Evolutionary conservation across 2,888 invertebrate genomes (phyloP), one percentile per base, ranked within the genome.

Genomic region (Cataglyphis livida): DNA sequence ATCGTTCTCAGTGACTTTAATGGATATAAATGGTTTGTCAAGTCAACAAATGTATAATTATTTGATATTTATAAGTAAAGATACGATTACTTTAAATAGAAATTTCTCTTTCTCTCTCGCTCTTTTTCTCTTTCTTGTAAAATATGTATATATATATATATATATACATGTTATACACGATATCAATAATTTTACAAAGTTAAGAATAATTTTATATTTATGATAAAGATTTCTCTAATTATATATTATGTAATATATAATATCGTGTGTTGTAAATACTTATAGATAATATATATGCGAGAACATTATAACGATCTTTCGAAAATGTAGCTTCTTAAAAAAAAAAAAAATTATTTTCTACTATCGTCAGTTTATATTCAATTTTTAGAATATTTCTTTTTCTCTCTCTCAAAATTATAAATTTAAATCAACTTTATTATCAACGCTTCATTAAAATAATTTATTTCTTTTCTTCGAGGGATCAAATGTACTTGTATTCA

Each of bases 1-100:
- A 7, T 28, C 66, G 32, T 78, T 25, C 9, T 41, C 28, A 2
- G 25, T n/a, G 3, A n/a, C 15, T 38, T 66, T 32, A 44, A 28
- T 57, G 28, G 44, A 54, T 44, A 57, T 15, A 35, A 5, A 41
- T n/a, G 6, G 10, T 32, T 12, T 21, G 21, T 28, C 10, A 57
- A 66, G 15, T 38, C 75, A 38, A 57, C 57, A 25, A 71, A 71
- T 71, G 57, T 48, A 51, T n/a, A 51, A 71, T 71, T 32, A 25
- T 51, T 64, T 62, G 62, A 41, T 44, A 35, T 41, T 21, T 18
- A 21, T 6, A 4, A 25, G 1, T 74, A 62, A 48, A 35, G 35
- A 62, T n/a, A 25, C 5, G 12, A n/a, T 74, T 48, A 35, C 6
- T 38, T 61, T 18, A 32, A 5, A 25, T n/a, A n/a, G 12, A 59